phyloP scores from a whole-genome alignment of 2,113 vertebrate species.

The Struthio camelus region DNA sequence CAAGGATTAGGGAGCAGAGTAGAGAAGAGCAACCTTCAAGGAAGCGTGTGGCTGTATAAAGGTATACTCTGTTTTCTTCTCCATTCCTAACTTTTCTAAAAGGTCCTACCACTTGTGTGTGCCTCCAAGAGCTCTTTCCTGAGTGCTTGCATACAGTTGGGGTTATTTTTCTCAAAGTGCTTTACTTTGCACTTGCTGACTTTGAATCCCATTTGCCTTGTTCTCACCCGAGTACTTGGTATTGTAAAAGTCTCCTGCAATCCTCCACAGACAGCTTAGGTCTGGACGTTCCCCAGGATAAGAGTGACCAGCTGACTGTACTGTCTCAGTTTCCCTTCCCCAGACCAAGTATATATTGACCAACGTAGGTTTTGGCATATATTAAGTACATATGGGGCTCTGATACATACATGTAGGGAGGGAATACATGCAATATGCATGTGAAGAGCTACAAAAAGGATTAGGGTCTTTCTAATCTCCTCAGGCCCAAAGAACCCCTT shows the following conservation, averaged over 20 bases:
- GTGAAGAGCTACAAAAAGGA: background rate
- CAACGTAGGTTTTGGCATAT: background rate
- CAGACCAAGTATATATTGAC: fast-evolving
- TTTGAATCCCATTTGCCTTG: no score
- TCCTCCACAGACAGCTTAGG: background rate
- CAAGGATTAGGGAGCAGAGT: background rate
- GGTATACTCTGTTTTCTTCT: background rate
- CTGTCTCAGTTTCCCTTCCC: background rate
- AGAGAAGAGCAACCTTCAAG: background rate
- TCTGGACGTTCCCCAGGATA: background rate
- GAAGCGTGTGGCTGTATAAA: background rate
- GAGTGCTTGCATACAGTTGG: background rate
- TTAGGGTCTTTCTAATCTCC: background rate
- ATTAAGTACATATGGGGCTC: background rate
- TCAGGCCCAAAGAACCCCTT: background rate
- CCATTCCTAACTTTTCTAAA: background rate
- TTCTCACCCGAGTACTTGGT: background rate
- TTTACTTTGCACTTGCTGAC: no score
- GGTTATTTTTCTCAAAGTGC: background rate
- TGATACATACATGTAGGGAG: background rate
- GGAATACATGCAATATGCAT: background rate
- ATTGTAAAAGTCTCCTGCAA: background rate
- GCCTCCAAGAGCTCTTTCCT: background rate
- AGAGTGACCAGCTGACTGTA: fast-evolving
- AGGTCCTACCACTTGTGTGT: background rate